phyloP scores from a whole-genome alignment of 2,888 invertebrate species.

The Mythimna lalbum region DNA sequence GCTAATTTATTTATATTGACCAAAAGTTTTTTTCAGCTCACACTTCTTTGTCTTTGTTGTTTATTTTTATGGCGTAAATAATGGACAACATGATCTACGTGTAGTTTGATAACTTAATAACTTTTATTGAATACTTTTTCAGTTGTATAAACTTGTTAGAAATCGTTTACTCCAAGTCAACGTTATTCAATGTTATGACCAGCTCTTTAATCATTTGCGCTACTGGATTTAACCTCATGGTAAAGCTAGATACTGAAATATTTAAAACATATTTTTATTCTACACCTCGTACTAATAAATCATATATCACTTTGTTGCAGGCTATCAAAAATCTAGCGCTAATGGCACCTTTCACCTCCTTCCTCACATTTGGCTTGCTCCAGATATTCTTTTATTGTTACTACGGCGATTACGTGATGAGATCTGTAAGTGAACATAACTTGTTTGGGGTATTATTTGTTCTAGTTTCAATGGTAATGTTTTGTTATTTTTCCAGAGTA shows the following conservation, averaged over 20 bases:
- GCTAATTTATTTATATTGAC: slow-evolving; percentile 47
- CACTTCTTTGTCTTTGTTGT: slow-evolving; percentile 25
- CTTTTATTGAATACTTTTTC: slow-evolving; percentile 51
- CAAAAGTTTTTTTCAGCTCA: slow-evolving; percentile 25
- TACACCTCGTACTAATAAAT: neutral
- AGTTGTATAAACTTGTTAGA: slow-evolving; percentile 77
- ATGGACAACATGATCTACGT: neutral
- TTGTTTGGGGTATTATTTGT: slow-evolving; percentile 16
- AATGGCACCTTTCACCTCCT: slow-evolving; percentile 71
- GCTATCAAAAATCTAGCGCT: slow-evolving; percentile 69
- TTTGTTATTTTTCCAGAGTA: slow-evolving; percentile 69
- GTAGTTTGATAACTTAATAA: neutral
- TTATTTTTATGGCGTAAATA: slow-evolving; percentile 22
- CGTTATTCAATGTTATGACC: slow-evolving; percentile 73
- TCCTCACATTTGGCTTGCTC: slow-evolving; percentile 70
- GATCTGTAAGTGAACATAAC: slow-evolving; percentile 69
- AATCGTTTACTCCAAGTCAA: slow-evolving; percentile 72
- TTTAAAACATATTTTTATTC: neutral
- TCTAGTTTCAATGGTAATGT: slow-evolving; percentile 24
- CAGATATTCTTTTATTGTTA: slow-evolving; percentile 79
- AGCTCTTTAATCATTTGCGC: slow-evolving; percentile 79
- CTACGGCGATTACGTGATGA: slow-evolving; percentile 75
- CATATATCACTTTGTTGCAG: slow-evolving; percentile 66
- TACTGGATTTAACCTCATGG: slow-evolving; percentile 77
- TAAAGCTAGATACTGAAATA: slow-evolving; percentile 37